These are phyloP conservation scores for Cettia cetti DNA, from an alignment of 2,113 vertebrate genomes.

Conservation along the genomic window DNA sequence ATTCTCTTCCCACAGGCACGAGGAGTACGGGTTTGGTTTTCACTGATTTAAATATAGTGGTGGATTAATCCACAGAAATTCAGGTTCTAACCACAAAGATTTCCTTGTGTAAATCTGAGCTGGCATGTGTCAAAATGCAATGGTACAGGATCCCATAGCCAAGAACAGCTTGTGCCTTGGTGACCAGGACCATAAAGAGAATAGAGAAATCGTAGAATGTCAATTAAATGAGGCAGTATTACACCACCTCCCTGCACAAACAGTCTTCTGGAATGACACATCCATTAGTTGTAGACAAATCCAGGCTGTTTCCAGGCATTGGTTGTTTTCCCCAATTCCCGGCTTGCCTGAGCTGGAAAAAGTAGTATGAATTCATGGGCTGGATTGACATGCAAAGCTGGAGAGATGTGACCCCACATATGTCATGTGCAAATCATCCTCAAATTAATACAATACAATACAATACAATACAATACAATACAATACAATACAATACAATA, in stretches of 20 bases:
- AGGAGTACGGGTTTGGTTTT: constrained; percentile 2
- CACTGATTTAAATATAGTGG: constrained; percentile 41
- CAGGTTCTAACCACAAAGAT: constrained; percentile 43
- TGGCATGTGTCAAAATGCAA: background rate
- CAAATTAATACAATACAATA: background rate
- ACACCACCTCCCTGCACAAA: background rate
- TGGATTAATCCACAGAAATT: constrained; percentile 36
- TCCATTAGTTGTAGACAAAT: background rate
- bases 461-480: too few relatives aligned
- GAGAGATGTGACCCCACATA: background rate
- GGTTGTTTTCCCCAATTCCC: background rate
- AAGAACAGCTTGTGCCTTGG: constrained; percentile 9
- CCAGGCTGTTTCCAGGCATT: background rate
- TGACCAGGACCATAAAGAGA: background rate
- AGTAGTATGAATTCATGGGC: background rate
- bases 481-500: too few relatives aligned
- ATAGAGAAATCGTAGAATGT: background rate
- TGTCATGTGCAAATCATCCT: background rate
- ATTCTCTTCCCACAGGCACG: constrained; percentile 33
- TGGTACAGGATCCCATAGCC: background rate
- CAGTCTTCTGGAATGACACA: background rate
- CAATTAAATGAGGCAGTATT: background rate
- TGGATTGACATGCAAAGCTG: background rate
- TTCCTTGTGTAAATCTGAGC: constrained; percentile 35
- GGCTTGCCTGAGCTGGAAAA: background rate